Conservation (phyloP, 2,113 vertebrate species). For the Ammodytes marinus region DNA sequence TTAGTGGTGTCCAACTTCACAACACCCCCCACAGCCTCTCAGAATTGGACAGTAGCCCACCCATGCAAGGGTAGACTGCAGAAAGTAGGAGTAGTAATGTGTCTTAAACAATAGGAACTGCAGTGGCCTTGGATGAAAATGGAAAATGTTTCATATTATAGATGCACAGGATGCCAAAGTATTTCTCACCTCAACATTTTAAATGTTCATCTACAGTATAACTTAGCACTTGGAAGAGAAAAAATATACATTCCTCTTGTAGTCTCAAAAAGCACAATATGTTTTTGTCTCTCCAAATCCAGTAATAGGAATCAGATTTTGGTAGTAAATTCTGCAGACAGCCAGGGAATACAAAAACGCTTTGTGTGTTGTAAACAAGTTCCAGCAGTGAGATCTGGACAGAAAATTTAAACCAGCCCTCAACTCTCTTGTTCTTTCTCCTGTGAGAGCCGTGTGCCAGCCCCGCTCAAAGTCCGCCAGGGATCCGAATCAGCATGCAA, state of each 20-base stretch:
- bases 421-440: slow-evolving; percentile 44
- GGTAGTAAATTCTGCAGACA: slow-evolving; percentile 51
- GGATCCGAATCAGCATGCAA: slow-evolving; percentile 52
- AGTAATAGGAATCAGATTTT: slow-evolving; percentile 48
- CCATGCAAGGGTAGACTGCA: slow-evolving; percentile 2
- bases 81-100: slow-evolving; percentile 12
- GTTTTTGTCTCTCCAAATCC: slow-evolving; percentile 5
- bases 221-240: background rate
- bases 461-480: slow-evolving; percentile 59
- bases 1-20: slow-evolving; percentile 17
- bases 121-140: background rate
- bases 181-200: background rate
- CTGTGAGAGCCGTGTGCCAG: slow-evolving; percentile 50
- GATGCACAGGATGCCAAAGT: slow-evolving; percentile 17
- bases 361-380: slow-evolving; percentile 76
- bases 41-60: slow-evolving; percentile 38
- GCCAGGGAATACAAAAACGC: slow-evolving; percentile 56
- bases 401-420: slow-evolving; percentile 78
- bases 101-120: background rate
- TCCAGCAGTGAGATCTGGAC: slow-evolving; percentile 72
- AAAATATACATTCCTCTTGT: background rate
- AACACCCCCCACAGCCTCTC: slow-evolving; percentile 36
- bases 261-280: slow-evolving; percentile 1
- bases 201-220: background rate
- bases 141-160: slow-evolving; percentile 3